Evolutionary conservation across 2,113 vertebrate species (phyloP).

Genomic region (Cyanoderma ruficeps): DNA sequence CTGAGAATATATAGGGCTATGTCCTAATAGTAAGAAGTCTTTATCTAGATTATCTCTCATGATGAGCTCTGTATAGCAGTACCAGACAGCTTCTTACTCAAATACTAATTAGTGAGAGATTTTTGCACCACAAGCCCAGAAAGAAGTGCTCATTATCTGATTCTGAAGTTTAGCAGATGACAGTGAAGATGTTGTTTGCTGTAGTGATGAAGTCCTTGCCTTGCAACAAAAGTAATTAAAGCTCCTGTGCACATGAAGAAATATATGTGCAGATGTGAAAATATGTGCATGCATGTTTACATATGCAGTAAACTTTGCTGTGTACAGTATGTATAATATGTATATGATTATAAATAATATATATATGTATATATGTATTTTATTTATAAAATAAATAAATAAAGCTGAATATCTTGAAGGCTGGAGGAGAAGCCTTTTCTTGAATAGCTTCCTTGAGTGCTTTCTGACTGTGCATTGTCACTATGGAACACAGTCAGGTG

Average conservation of each 20-base stretch:
- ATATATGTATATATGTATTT: too few species aligned
- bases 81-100: not conserved
- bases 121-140: not conserved
- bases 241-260: not conserved
- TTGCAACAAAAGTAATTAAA: not conserved
- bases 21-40: constrained; percentile 34
- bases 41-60: not conserved
- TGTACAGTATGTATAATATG: not conserved
- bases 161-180: not conserved
- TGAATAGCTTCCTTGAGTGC: not conserved
- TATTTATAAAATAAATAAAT: not conserved
- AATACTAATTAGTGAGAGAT: not conserved
- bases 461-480: not conserved
- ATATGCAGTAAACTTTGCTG: not conserved
- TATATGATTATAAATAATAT: not conserved
- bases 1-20: not conserved
- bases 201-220: not conserved
- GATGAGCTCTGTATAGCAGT: not conserved
- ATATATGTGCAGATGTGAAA: not conserved
- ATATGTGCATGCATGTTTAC: not conserved
- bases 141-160: not conserved
- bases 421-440: not conserved
- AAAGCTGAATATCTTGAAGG: not conserved
- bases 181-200: not conserved
- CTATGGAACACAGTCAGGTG: not conserved